Conservation (phyloP, 2,113 vertebrate genomes). For the Syrmaticus mikado region DNA sequence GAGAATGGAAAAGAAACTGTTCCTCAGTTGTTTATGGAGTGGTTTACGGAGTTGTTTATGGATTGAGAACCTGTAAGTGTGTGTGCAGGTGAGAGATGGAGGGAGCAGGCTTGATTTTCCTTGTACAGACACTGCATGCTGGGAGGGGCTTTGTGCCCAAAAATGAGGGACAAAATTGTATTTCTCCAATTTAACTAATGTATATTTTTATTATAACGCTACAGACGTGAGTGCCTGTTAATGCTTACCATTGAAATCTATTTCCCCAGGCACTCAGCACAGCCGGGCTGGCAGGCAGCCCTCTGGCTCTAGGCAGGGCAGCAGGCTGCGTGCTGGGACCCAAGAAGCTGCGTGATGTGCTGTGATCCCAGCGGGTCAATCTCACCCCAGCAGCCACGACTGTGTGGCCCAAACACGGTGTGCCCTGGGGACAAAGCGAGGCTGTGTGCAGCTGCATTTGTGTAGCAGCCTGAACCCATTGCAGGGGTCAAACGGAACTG, state of each 20-base stretch:
- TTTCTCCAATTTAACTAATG: background rate
- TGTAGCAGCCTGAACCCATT: too few species aligned
- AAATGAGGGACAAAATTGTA: background rate
- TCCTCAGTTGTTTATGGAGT: background rate
- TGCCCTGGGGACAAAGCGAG: background rate
- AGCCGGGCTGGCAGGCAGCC: background rate
- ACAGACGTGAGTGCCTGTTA: rapidly evolving
- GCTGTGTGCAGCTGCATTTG: too few species aligned
- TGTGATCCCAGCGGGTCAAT: rapidly evolving
- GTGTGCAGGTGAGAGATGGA: background rate
- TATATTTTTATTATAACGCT: background rate
- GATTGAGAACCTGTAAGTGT: background rate
- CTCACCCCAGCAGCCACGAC: too few species aligned
- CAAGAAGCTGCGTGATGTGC: background rate
- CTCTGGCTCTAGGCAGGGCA: background rate
- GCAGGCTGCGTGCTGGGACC: background rate
- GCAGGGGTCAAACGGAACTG: rapidly evolving
- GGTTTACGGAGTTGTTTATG: background rate
- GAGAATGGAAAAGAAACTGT: background rate
- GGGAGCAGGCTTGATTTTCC: background rate
- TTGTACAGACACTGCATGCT: background rate
- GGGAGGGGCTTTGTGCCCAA: background rate
- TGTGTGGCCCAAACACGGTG: too few species aligned
- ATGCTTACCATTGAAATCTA: rapidly evolving
- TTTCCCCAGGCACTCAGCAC: rapidly evolving